Conservation (phyloP, 2,797 vertebrate genomes). For the Austrolebias charrua region DNA sequence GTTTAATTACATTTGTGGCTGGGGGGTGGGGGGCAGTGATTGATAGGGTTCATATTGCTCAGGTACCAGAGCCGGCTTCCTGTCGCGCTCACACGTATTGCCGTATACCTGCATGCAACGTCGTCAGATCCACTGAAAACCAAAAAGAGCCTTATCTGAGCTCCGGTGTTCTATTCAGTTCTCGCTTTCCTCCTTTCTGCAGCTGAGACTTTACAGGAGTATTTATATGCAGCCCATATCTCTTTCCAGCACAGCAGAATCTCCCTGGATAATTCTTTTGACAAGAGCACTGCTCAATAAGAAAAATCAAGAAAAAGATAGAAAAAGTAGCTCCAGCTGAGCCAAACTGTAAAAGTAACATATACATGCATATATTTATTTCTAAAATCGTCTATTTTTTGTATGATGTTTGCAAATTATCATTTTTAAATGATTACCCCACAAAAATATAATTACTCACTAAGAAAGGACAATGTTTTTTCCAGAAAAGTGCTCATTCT, state of each 20-base stretch:
- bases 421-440: slow-evolving; percentile 60
- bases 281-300: slow-evolving; percentile 57
- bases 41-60: slow-evolving; percentile 73
- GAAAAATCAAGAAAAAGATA: background rate
- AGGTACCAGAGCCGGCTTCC: slow-evolving; percentile 42
- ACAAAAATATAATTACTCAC: slow-evolving; percentile 58
- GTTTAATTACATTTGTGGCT: slow-evolving; percentile 76
- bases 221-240: slow-evolving; percentile 52
- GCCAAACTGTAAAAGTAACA: slow-evolving; percentile 25
- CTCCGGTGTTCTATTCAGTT: slow-evolving; percentile 43
- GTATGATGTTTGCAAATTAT: slow-evolving; percentile 34
- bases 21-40: slow-evolving; percentile 59
- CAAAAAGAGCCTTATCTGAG: slow-evolving; percentile 53
- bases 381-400: slow-evolving; percentile 22
- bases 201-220: slow-evolving; percentile 32
- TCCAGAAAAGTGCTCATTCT: no score
- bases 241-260: slow-evolving; percentile 44
- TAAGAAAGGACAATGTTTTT: slow-evolving; percentile 56
- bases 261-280: slow-evolving; percentile 63
- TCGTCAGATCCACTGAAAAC: slow-evolving; percentile 48
- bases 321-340: slow-evolving; percentile 12
- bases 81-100: slow-evolving; percentile 23
- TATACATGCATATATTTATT: slow-evolving; percentile 31
- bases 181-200: slow-evolving; percentile 4
- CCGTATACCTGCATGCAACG: slow-evolving; percentile 42